A percentile compares a stretch with the other conserved stretches of the same genome.
These are phyloP conservation scores for Danaus melanippus DNA, from an alignment of 1,140 invertebrate species.

Conservation along the genomic window DNA sequence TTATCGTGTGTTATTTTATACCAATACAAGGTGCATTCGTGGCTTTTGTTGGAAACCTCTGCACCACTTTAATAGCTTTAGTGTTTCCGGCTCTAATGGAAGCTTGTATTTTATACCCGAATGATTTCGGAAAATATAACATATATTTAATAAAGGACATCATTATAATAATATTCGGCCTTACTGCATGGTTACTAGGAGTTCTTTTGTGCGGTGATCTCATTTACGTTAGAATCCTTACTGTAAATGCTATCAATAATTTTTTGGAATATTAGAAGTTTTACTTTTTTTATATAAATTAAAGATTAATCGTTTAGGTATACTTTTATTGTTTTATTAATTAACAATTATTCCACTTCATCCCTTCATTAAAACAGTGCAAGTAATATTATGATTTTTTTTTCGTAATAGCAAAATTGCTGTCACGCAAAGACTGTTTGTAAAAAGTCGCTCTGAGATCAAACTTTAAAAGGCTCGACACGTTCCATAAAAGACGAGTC, in stretches of 20 bases:
- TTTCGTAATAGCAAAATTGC: no score
- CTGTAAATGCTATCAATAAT: constrained; percentile 21
- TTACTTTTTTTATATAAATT: background rate
- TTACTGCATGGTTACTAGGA: constrained; percentile 24
- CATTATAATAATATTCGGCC: constrained; percentile 29
- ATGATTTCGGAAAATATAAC: constrained; percentile 31
- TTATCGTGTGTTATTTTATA: constrained; percentile 34
- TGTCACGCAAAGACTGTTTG: no score
- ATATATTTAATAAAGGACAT: constrained; percentile 37
- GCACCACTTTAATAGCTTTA: constrained; percentile 33
- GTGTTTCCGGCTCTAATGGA: constrained; percentile 49
- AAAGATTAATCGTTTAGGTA: no score
- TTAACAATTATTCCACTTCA: no score
- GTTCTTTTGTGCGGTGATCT: constrained; percentile 29
- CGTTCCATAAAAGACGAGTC: no score
- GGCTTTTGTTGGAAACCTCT: constrained; percentile 43
- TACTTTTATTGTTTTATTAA: no score
- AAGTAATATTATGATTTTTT: no score
- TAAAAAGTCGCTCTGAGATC: no score
- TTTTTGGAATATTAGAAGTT: constrained; percentile 9
- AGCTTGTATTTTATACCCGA: constrained; percentile 36
- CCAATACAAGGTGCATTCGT: constrained; percentile 48
- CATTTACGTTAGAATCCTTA: constrained; percentile 30
- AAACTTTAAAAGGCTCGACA: no score
- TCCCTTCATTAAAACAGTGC: no score